Evolutionary conservation across 2,888 invertebrate species (phyloP).

Genomic region (Platycheirus albimanus): DNA sequence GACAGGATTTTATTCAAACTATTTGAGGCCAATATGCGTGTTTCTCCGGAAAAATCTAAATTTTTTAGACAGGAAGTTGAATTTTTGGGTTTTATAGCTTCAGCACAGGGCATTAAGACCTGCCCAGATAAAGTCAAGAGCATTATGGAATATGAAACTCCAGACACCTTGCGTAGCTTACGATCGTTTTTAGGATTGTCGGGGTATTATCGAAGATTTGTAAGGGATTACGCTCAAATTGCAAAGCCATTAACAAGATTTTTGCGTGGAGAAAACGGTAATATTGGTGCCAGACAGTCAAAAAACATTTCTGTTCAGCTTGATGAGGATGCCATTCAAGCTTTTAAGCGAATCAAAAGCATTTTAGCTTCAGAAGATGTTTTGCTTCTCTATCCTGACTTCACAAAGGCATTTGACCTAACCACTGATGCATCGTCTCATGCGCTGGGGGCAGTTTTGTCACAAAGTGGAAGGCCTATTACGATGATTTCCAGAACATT

Average conservation of each 20-base stretch:
- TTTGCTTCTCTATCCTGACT: constrained; percentile 54
- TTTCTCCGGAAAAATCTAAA: too few species aligned
- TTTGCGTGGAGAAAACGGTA: constrained; percentile 47
- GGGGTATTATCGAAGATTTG: too few species aligned
- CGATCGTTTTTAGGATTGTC: too few species aligned
- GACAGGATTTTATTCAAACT: constrained; percentile 14
- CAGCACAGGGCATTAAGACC: too few species aligned
- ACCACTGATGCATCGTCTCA: constrained; percentile 58
- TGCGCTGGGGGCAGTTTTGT: constrained; percentile 54
- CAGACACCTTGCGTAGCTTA: too few species aligned
- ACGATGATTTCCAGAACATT: constrained; percentile 59
- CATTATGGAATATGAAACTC: too few species aligned
- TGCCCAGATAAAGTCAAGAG: too few species aligned
- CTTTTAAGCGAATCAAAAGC: constrained; percentile 40
- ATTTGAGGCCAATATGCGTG: too few species aligned
- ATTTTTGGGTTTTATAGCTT: too few species aligned
- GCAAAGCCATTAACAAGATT: constrained; percentile 52
- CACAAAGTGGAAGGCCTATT: constrained; percentile 56
- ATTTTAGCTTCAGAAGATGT: too few species aligned
- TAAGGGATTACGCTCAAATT: too few species aligned
- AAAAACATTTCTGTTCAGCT: constrained; percentile 42
- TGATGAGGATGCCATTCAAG: constrained; percentile 40
- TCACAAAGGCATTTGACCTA: constrained; percentile 43
- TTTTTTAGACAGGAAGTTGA: too few species aligned
- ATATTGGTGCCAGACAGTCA: constrained; percentile 42